Base-by-base conservation (phyloP, 53 echinoderm and acorn worm genomes). In the Crossaster papposus region DNA sequence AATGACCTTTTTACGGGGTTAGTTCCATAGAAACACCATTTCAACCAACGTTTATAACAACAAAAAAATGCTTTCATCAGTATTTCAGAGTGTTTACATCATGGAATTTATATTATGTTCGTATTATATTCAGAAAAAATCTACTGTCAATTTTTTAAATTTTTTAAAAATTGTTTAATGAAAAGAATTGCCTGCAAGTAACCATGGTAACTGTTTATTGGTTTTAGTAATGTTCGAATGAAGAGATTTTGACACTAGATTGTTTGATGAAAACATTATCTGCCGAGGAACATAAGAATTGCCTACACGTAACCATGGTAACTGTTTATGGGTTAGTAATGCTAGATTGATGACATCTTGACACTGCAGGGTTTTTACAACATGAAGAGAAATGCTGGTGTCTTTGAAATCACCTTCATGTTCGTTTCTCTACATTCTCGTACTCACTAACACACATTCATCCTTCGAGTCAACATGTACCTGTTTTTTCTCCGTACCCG, bases 1-100 rank as follows among this genome's bases (percentile, higher is more conserved):
- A 68, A 18, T 68, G 68, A 28, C 68, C 68, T 68, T 68, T 68
- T 28, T 68, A 68, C 68, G 4, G n/a, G 68, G 68, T 68, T 68
- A 68, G 68, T 68, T 68, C 44, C 24, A 68, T 68, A 68, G 17
- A 10, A 68, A 68, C n/a, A 68, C 68, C 68, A 68, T 68, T 68
- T 68, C 28, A 26, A 68, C 68, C 68, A 68, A 68, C 4, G 68
- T 28, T 68, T 23, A n/a, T n/a, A 33, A 70, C 74, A 73, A 73
- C 74, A 73, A 1, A 17, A n/a, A 17, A 73, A 15, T 73, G 74
- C 35, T 73, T 32, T 34, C 74, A 73, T 73, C 74, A 73, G 35
- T 35, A 11, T 28, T 9, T 2, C 32, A 36, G 3, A 36, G 36
- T 35, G n/a, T n/a, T n/a, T n/a, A n/a, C n/a, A n/a, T n/a, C n/a